Percentiles rank a stretch among this genome's conserved stretches.
Conservation (phyloP, 2,888 invertebrate genomes). For the Leptinotarsa tumamoca region DNA sequence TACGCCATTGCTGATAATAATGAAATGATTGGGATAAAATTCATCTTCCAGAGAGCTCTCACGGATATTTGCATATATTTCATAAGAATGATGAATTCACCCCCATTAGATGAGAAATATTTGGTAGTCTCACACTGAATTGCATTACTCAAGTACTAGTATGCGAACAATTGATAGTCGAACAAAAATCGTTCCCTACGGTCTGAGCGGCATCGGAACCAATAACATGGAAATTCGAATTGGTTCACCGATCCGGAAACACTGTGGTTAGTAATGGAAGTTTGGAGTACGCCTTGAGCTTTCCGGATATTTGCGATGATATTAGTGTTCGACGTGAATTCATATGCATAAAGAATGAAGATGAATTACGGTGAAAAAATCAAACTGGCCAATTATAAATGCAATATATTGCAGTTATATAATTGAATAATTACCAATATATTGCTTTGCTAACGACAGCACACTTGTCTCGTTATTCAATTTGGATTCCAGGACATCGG, state of each 20-base stretch:
- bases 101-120: not conserved
- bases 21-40: too few species aligned
- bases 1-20: too few species aligned
- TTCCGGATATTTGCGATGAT: constrained; percentile 37
- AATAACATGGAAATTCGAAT: constrained; percentile 51
- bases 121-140: not conserved
- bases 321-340: constrained; percentile 2
- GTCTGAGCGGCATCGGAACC: constrained; percentile 43
- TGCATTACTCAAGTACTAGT: not conserved
- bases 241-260: constrained; percentile 48
- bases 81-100: not conserved
- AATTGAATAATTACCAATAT: too few species aligned
- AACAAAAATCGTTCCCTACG: constrained; percentile 39
- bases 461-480: too few species aligned
- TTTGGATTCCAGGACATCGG: too few species aligned
- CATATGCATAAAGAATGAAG: not conserved
- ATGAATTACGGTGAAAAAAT: too few species aligned
- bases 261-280: constrained; percentile 44
- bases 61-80: too few species aligned
- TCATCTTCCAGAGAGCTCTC: too few species aligned
- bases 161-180: constrained; percentile 7
- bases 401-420: too few species aligned
- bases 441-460: too few species aligned
- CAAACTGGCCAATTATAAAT: too few species aligned
- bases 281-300: constrained; percentile 32